These are phyloP conservation scores for Lagorchestes hirsutus DNA, from an alignment of 2,797 vertebrate species.

Conservation along the genomic window DNA sequence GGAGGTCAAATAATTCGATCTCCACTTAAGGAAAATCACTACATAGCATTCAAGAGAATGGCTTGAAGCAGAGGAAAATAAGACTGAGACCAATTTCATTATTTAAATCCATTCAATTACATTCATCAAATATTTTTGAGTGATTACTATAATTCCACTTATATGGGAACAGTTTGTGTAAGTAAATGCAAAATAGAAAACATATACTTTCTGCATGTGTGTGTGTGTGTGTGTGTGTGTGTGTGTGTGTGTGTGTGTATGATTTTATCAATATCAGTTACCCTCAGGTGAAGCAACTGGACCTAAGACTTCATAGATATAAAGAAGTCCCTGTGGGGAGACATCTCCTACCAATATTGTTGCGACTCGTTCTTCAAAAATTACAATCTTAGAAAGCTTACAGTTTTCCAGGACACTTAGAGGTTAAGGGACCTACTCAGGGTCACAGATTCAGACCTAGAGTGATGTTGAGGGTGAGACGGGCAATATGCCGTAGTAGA, in stretches of 20 bases:
- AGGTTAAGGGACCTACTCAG: not conserved
- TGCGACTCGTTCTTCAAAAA: not conserved
- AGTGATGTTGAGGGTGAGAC: not conserved
- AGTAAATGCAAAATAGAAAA: not conserved
- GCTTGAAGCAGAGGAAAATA: not conserved
- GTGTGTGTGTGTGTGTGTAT: not conserved
- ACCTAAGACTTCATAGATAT: not conserved
- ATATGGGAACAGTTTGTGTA: not conserved
- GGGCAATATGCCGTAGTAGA: not conserved
- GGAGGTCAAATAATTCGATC: not conserved
- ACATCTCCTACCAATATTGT: not conserved
- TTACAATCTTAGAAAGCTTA: not conserved
- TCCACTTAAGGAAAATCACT: not conserved
- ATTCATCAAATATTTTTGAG: not conserved
- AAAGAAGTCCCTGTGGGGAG: not conserved
- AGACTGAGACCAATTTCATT: not conserved
- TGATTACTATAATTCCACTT: not conserved
- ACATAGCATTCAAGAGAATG: not conserved
- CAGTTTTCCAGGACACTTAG: not conserved
- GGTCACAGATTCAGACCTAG: not conserved
- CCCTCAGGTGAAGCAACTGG: not conserved
- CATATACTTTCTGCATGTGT: not conserved
- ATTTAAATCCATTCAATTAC: not conserved
- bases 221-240: not conserved
- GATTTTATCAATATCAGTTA: not conserved